Conservation (phyloP, 1,140 invertebrate species). For the Drosophila pectinifera region DNA sequence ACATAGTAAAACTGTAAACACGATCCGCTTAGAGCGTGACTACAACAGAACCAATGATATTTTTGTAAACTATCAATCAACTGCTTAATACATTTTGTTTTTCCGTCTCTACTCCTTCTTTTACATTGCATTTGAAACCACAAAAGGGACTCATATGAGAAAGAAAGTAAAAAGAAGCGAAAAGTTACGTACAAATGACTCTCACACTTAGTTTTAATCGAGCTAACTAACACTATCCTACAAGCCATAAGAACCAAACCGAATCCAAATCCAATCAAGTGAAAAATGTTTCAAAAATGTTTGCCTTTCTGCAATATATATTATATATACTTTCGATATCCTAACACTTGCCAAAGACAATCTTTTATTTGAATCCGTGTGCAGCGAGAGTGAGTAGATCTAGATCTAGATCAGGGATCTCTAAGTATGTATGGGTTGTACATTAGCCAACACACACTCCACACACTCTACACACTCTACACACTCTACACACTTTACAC, state of each 20-base stretch:
- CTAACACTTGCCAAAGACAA: constrained; percentile 44
- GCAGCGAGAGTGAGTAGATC: constrained; percentile 56
- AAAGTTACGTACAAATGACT: constrained; percentile 81
- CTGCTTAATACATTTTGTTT: constrained; percentile 82
- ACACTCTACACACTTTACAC: constrained; percentile 12
- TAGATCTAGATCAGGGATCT: constrained; percentile 36
- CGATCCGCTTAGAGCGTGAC: constrained; percentile 44
- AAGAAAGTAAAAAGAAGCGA: constrained; percentile 85
- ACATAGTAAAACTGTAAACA: constrained; percentile 45
- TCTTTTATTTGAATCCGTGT: constrained; percentile 58
- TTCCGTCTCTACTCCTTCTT: constrained; percentile 84
- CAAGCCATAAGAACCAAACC: constrained; percentile 31
- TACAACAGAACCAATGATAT: constrained; percentile 37
- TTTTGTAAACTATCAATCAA: constrained; percentile 71
- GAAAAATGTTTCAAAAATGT: constrained; percentile 45
- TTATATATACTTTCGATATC: constrained; percentile 50
- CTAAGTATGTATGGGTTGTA: constrained; percentile 48
- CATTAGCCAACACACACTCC: constrained; percentile 20
- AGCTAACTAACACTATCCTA: constrained; percentile 41
- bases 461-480: not conserved
- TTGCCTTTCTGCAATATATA: constrained; percentile 52
- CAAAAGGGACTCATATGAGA: constrained; percentile 84
- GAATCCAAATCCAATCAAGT: constrained; percentile 36
- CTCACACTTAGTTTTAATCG: constrained; percentile 67
- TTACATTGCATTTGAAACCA: constrained; percentile 82